Evolutionary conservation across 2,888 invertebrate genomes (phyloP).

Genomic region (Bhutanitis thaidina): DNA sequence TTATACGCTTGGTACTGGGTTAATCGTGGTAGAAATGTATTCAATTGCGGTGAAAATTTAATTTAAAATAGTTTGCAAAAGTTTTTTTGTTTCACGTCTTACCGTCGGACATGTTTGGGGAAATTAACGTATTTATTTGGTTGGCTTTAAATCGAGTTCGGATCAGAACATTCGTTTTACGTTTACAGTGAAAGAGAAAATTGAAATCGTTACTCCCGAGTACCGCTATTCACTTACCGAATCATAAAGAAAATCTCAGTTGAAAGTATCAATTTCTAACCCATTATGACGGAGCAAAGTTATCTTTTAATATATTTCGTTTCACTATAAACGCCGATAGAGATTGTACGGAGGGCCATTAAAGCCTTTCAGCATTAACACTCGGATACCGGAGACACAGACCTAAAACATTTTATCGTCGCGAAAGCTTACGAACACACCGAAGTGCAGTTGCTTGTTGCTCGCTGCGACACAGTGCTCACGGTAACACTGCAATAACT

Average conservation of each 20-base stretch:
- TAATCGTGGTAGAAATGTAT: neutral
- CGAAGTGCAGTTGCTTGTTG: slow-evolving; percentile 21
- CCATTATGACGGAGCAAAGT: neutral
- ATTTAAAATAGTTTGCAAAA: neutral
- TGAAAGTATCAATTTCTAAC: slow-evolving; percentile 8
- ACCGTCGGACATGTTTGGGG: neutral
- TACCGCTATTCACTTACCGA: too few relatives aligned
- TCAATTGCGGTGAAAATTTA: neutral
- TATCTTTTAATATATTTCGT: slow-evolving; percentile 11
- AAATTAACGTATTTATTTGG: neutral
- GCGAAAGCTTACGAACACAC: slow-evolving; percentile 12
- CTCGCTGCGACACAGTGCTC: slow-evolving; percentile 4
- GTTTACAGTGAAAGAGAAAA: too few relatives aligned
- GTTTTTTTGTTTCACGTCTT: neutral
- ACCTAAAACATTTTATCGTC: slow-evolving; percentile 13
- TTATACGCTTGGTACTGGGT: neutral
- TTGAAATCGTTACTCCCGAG: too few relatives aligned
- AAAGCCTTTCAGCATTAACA: slow-evolving; percentile 15
- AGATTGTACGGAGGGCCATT: slow-evolving; percentile 11
- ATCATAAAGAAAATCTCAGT: slow-evolving; percentile 8
- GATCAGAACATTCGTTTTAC: too few relatives aligned
- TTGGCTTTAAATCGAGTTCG: too few relatives aligned
- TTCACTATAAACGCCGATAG: slow-evolving; percentile 14
- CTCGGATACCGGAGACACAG: slow-evolving; percentile 11
- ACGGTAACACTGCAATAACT: slow-evolving; percentile 11